phyloP scores from a whole-genome alignment of 2,113 vertebrate species.

The Daboia siamensis region DNA sequence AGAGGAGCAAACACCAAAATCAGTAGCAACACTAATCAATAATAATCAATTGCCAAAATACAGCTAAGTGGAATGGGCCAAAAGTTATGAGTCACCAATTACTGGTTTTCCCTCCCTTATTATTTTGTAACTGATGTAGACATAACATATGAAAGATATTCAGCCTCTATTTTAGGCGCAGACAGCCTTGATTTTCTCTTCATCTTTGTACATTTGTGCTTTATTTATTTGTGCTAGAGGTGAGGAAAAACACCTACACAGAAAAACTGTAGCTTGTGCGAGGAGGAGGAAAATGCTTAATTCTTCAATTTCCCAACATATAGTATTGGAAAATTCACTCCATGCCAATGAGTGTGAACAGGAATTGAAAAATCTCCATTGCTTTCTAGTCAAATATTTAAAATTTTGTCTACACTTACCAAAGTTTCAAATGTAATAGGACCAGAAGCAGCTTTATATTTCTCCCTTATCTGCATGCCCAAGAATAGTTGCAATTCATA shows the following conservation, averaged over 20 bases:
- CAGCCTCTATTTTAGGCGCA: not conserved
- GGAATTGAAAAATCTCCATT: not conserved
- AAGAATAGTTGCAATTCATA: not conserved
- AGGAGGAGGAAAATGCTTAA: not conserved
- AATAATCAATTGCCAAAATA: not conserved
- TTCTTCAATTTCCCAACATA: not conserved
- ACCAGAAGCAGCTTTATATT: not conserved
- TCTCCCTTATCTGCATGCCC: not conserved
- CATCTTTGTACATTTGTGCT: not conserved
- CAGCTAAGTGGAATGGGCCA: not conserved
- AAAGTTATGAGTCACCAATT: not conserved
- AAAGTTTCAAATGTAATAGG: not conserved
- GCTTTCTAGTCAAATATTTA: not conserved
- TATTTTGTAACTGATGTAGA: not conserved
- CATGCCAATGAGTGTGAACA: not conserved
- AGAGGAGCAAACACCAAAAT: not conserved
- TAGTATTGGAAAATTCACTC: not conserved
- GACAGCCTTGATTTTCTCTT: not conserved
- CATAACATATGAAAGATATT: not conserved
- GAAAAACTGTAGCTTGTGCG: not conserved
- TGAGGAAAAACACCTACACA: not conserved
- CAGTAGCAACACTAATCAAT: not conserved
- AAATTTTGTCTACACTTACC: not conserved
- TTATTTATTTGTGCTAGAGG: not conserved
- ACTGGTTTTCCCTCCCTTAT: not conserved